Evolutionary conservation across 2,797 vertebrate species (phyloP).

Genomic region (Coregonus suidteri): DNA sequence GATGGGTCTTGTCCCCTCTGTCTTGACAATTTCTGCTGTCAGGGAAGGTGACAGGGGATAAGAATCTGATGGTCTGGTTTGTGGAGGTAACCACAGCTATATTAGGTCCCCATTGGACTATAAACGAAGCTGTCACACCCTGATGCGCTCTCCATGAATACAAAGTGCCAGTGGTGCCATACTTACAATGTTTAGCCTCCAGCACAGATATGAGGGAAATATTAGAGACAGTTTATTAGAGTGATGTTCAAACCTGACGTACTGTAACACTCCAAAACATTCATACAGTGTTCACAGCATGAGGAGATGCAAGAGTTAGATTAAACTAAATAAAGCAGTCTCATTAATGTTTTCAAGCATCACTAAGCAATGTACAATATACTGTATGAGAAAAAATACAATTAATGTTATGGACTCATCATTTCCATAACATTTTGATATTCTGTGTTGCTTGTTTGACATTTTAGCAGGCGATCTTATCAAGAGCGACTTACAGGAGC

Average conservation of each 20-base stretch:
- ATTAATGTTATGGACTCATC: not conserved
- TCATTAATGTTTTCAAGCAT: slow-evolving; percentile 3
- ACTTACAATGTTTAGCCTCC: slow-evolving; percentile 31
- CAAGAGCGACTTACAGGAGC: too few relatives aligned
- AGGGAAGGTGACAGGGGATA: slow-evolving; percentile 74
- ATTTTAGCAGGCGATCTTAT: too few relatives aligned
- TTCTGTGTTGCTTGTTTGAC: not conserved
- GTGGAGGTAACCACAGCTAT: slow-evolving; percentile 73
- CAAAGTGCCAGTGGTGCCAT: slow-evolving; percentile 30
- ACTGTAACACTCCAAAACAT: slow-evolving; percentile 8
- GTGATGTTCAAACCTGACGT: slow-evolving; percentile 11
- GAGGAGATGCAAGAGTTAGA: not conserved
- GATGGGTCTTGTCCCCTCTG: slow-evolving; percentile 28
- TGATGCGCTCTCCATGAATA: slow-evolving; percentile 48
- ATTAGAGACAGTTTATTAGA: slow-evolving; percentile 13
- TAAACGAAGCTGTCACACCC: slow-evolving; percentile 77
- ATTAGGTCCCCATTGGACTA: slow-evolving; percentile 82
- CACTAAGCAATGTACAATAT: not conserved
- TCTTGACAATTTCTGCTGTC: slow-evolving; percentile 65
- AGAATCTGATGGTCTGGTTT: slow-evolving; percentile 58
- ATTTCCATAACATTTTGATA: not conserved
- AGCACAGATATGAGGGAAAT: slow-evolving; percentile 5
- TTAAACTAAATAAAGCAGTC: not conserved
- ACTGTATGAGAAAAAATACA: not conserved
- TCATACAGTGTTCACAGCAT: slow-evolving; percentile 1